Percentiles rank a stretch among this genome's conserved stretches.
Evolutionary conservation across 2,888 invertebrate species (phyloP).

Genomic region (Drosophila cracens): DNA sequence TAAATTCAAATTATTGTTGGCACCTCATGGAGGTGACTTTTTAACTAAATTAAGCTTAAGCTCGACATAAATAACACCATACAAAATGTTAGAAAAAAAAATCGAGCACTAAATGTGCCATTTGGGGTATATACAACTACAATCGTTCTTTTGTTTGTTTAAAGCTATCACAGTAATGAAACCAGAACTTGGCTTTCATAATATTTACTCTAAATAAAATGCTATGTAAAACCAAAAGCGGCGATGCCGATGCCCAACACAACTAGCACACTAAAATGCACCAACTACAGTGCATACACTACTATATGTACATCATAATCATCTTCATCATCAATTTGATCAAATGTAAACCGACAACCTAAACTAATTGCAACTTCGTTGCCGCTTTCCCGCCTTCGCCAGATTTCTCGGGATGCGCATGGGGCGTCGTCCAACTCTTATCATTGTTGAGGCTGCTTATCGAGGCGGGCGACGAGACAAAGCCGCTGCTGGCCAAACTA

Average conservation of each 20-base stretch:
- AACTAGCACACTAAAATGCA: constrained; percentile 38
- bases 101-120: constrained; percentile 27
- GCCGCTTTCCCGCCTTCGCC: constrained; percentile 21
- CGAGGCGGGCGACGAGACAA: constrained; percentile 56
- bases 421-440: constrained; percentile 47
- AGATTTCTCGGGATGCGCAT: constrained; percentile 40
- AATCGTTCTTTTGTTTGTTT: constrained; percentile 37
- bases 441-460: constrained; percentile 31
- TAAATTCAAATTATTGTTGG: constrained; percentile 55
- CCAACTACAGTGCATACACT: constrained; percentile 7
- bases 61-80: constrained; percentile 54
- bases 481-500: constrained; percentile 70
- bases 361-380: constrained; percentile 40
- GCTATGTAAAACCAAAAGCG: constrained; percentile 53
- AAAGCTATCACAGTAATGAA: constrained; percentile 69
- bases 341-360: constrained; percentile 54
- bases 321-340: neutral
- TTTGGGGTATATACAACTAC: constrained; percentile 31
- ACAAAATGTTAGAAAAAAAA: constrained; percentile 20
- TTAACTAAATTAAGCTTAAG: constrained; percentile 49
- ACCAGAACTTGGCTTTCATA: constrained; percentile 43
- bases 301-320: constrained; percentile 26
- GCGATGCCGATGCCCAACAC: constrained; percentile 54
- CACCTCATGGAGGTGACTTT: constrained; percentile 72
- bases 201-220: constrained; percentile 50